Evolutionary conservation across 35 echinoderm and acorn worm genomes (phyloP).

Genomic region (Hemicentrotus pulcherrimus): DNA sequence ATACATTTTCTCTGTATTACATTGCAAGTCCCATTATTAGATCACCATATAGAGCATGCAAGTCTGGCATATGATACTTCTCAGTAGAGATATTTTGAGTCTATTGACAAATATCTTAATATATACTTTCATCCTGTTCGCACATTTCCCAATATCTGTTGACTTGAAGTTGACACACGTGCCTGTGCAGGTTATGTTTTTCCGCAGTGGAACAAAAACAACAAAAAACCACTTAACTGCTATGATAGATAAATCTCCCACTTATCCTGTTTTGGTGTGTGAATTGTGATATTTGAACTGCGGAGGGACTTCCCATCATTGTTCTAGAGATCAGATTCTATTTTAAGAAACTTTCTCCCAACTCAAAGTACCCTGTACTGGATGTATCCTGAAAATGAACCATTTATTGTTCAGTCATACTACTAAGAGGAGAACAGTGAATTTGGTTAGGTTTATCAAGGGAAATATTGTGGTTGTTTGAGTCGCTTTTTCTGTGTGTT

Average conservation of each 20-base stretch:
- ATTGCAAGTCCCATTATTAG: no score
- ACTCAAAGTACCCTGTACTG: background rate
- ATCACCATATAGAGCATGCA: no score
- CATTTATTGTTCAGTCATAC: constrained; percentile 2
- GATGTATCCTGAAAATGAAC: background rate
- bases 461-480: background rate
- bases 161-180: background rate
- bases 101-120: no score
- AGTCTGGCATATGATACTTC: no score
- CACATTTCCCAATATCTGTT: background rate
- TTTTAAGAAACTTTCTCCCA: background rate
- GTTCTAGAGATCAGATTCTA: background rate
- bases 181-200: background rate
- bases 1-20: no score
- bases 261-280: background rate
- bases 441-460: background rate
- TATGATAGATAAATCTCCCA: background rate
- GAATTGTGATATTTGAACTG: background rate
- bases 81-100: no score
- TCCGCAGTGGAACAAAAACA: background rate
- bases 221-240: background rate
- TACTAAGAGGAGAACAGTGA: background rate
- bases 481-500: background rate
- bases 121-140: background rate
- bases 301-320: background rate